These are phyloP conservation scores for Dryomyza anilis DNA, from an alignment of 2,888 invertebrate genomes.

Conservation along the genomic window DNA sequence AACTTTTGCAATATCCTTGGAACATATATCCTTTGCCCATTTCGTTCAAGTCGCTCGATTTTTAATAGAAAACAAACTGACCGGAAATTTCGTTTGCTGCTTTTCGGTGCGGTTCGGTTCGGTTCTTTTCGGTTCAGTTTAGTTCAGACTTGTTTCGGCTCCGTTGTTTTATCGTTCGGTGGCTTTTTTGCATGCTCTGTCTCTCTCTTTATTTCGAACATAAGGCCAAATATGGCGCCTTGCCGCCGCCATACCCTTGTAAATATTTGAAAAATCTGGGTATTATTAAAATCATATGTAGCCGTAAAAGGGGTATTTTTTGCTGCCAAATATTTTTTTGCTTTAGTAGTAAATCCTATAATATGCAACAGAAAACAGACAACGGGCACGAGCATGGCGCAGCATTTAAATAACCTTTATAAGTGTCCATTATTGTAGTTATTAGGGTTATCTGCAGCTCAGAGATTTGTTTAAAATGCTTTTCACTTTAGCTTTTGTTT, in stretches of 20 bases:
- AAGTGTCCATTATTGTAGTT: background rate
- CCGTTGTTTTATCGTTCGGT: background rate
- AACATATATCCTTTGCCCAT: background rate
- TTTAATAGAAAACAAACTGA: slow-evolving; percentile 33
- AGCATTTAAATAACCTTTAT: background rate
- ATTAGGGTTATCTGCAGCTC: too few relatives aligned
- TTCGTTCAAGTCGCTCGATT: background rate
- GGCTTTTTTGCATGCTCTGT: background rate
- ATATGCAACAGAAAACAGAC: too few relatives aligned
- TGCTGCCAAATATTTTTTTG: background rate
- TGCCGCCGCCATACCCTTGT: too few relatives aligned
- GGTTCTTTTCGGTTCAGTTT: background rate
- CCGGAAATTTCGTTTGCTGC: slow-evolving; percentile 27
- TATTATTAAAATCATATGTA: too few relatives aligned
- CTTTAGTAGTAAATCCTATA: too few relatives aligned
- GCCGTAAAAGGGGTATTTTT: background rate
- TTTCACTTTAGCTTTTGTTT: too few relatives aligned
- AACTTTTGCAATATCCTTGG: slow-evolving; percentile 9
- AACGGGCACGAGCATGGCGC: background rate
- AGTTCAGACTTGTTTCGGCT: background rate
- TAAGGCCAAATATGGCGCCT: too few relatives aligned
- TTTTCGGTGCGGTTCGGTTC: background rate
- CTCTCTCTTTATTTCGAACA: background rate
- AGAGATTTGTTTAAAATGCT: too few relatives aligned
- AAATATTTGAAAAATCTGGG: too few relatives aligned